Percentiles rank a stretch among this genome's conserved stretches.
phyloP scores from a whole-genome alignment of 2,113 vertebrate species.

The Trematocara marginatum region DNA sequence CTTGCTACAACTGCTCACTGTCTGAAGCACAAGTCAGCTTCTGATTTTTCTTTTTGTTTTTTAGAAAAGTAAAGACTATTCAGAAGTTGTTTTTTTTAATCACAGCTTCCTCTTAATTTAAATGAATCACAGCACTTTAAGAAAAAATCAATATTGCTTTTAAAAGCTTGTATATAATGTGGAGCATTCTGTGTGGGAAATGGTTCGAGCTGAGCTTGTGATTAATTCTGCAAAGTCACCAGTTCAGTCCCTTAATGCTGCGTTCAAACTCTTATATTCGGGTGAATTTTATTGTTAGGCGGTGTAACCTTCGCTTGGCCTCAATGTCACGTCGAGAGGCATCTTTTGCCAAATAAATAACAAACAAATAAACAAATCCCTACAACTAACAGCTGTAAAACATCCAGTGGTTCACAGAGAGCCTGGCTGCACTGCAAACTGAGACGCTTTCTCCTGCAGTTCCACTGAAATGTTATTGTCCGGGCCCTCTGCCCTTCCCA shows the following conservation, averaged over 20 bases:
- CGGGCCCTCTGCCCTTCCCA: constrained; percentile 68
- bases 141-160: not conserved
- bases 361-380: not conserved
- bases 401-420: constrained; percentile 11
- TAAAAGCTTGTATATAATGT: not conserved
- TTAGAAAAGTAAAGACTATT: not conserved
- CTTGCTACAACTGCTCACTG: constrained; percentile 74
- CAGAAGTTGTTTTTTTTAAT: not conserved
- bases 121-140: not conserved
- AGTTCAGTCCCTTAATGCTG: not conserved
- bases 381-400: constrained; percentile 39
- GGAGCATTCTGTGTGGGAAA: not conserved
- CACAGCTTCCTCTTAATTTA: not conserved
- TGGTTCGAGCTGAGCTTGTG: not conserved
- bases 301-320: constrained; percentile 14
- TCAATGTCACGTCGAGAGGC: constrained; percentile 33
- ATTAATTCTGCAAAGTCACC: not conserved
- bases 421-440: constrained; percentile 25
- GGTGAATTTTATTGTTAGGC: not conserved
- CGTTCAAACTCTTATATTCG: not conserved
- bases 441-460: constrained; percentile 45
- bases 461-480: constrained; percentile 68
- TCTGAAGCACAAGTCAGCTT: constrained; percentile 27
- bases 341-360: not conserved
- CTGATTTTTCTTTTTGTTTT: not conserved